These are phyloP conservation scores for Calosoma granatense DNA, from an alignment of 1,140 invertebrate genomes.

Conservation along the genomic window DNA sequence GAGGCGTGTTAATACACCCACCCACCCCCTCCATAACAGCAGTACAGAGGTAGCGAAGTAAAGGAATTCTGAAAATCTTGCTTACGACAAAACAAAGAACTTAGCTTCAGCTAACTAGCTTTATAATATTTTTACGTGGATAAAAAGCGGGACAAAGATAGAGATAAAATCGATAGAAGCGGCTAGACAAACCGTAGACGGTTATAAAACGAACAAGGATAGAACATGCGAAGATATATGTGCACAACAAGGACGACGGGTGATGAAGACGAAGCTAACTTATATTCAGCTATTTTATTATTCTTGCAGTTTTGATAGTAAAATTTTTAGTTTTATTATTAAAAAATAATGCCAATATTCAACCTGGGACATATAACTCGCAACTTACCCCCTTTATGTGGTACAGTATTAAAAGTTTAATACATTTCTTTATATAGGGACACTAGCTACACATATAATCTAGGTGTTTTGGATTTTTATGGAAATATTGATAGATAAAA, in stretches of 20 bases:
- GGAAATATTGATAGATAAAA: too few relatives aligned
- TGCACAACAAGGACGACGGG: neutral
- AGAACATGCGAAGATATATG: neutral
- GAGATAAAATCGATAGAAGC: conserved; percentile 21
- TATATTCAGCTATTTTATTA: neutral
- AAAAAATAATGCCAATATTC: neutral
- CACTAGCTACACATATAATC: too few relatives aligned
- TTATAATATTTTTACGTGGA: neutral
- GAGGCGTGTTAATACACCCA: too few relatives aligned
- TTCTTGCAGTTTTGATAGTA: neutral
- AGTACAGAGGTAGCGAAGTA: too few relatives aligned
- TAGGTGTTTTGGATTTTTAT: too few relatives aligned
- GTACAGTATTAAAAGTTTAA: neutral
- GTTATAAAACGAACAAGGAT: conserved; percentile 17
- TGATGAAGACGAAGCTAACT: neutral
- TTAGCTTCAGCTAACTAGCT: too few relatives aligned
- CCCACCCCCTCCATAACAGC: too few relatives aligned
- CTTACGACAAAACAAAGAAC: too few relatives aligned
- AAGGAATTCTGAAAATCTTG: too few relatives aligned
- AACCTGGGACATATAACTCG: neutral
- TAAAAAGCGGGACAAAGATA: conserved; percentile 13
- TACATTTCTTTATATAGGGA: too few relatives aligned
- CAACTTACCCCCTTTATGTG: neutral
- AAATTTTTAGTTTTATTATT: conserved; percentile 6
- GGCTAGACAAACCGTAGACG: conserved; percentile 23